Percentiles rank a stretch among this genome's conserved stretches.
Evolutionary conservation across 2,888 invertebrate genomes (phyloP).

Genomic region (Microdon myrmicae): DNA sequence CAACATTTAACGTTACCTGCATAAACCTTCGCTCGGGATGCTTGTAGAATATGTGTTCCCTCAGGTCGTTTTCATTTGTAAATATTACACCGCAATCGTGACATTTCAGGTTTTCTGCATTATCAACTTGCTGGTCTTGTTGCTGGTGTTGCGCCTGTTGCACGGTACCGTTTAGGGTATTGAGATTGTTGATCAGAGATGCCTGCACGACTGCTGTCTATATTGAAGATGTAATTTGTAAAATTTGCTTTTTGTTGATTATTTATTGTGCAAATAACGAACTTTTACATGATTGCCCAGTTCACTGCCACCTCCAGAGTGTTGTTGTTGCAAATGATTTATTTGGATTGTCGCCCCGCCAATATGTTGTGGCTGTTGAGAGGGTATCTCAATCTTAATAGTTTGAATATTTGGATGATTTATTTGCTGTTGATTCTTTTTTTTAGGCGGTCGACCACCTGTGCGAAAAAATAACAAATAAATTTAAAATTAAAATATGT

Average conservation of each 20-base stretch:
- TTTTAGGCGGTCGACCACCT: constrained; percentile 66
- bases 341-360: constrained; percentile 53
- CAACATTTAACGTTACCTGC: constrained; percentile 53
- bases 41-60: constrained; percentile 55
- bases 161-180: constrained; percentile 12
- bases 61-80: constrained; percentile 53
- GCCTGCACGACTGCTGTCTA: constrained; percentile 49
- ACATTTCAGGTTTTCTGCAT: constrained; percentile 53
- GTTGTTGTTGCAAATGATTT: constrained; percentile 50
- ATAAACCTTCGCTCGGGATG: constrained; percentile 55
- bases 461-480: constrained; percentile 20
- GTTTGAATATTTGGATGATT: constrained; percentile 53
- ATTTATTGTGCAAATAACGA: constrained; percentile 65
- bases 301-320: constrained; percentile 37
- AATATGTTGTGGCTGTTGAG: constrained; percentile 59
- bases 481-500: constrained; percentile 12
- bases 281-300: constrained; percentile 62
- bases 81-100: constrained; percentile 54
- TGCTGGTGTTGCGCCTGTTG: constrained; percentile 29
- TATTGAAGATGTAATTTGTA: constrained; percentile 45
- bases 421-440: constrained; percentile 59
- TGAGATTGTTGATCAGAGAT: constrained; percentile 45
- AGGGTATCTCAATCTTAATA: constrained; percentile 63
- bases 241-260: constrained; percentile 50
- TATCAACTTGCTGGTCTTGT: constrained; percentile 38